phyloP scores from a whole-genome alignment of 1,140 invertebrate species.

The Drosophila tsacasi region DNA sequence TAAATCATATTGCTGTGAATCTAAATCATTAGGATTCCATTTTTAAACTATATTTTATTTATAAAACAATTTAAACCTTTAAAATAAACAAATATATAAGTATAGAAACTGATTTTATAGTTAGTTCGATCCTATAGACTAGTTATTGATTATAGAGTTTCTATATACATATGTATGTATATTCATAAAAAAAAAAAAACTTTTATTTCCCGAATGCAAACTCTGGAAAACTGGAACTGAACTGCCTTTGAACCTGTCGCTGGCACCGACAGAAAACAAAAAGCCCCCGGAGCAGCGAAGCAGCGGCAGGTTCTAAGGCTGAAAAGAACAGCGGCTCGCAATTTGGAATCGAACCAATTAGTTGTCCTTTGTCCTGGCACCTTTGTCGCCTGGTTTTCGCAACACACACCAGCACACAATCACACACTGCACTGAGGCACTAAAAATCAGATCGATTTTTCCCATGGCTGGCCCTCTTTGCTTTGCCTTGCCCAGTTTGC shows the following conservation, averaged over 20 bases:
- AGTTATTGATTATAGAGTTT: too few species aligned
- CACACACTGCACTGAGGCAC: not conserved
- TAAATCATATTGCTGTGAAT: too few species aligned
- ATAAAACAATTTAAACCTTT: not conserved
- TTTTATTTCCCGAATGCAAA: not conserved
- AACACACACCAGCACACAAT: conserved; percentile 6
- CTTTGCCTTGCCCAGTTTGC: conserved; percentile 15
- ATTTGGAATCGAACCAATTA: conserved; percentile 64
- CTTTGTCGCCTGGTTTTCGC: conserved; percentile 51
- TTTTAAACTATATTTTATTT: too few species aligned
- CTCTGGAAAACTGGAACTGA: not conserved
- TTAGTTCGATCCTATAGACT: too few species aligned
- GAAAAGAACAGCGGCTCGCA: conserved; percentile 47
- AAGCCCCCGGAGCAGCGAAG: conserved; percentile 5
- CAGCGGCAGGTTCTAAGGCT: conserved; percentile 34
- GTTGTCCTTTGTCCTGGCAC: conserved; percentile 50
- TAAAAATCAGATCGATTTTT: conserved; percentile 40
- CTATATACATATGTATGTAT: too few species aligned
- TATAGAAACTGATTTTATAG: too few species aligned
- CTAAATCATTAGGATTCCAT: too few species aligned
- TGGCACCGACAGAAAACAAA: conserved; percentile 27
- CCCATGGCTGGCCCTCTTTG: conserved; percentile 16
- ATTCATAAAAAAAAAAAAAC: too few species aligned
- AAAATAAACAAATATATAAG: not conserved
- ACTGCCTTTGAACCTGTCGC: conserved; percentile 36